A percentile compares a stretch with the other conserved stretches of the same genome.
Evolutionary conservation across 2,888 invertebrate species (phyloP).

Genomic region (Notodonta ziczac): DNA sequence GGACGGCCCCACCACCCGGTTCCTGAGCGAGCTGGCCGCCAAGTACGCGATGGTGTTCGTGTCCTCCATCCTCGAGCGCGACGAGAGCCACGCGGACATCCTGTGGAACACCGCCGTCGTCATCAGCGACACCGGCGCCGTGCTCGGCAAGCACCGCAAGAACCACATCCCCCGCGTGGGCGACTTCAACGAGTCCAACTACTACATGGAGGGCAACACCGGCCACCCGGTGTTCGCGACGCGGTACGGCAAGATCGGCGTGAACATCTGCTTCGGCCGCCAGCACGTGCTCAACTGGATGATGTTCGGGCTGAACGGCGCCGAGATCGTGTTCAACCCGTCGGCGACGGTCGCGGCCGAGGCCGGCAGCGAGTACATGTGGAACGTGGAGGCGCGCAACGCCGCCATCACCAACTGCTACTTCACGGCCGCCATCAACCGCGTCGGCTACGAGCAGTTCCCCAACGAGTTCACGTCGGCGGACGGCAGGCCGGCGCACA

Average conservation of each 20-base stretch:
- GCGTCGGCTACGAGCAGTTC: conserved; percentile 96
- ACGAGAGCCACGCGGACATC: conserved; percentile 92
- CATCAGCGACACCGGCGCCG: conserved; percentile 93
- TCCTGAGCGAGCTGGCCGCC: conserved; percentile 91
- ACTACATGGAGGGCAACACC: conserved; percentile 97
- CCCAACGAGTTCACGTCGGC: conserved; percentile 83
- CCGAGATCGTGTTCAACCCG: conserved; percentile 99
- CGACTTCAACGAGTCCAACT: conserved; percentile 99
- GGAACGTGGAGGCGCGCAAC: conserved; percentile 98
- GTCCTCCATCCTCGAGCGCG: conserved; percentile 97
- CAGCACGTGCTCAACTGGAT: conserved; percentile 99
- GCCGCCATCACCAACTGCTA: conserved; percentile 99
- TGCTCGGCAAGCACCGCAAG: conserved; percentile 98
- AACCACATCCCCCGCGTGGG: conserved; percentile 99
- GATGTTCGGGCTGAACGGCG: conserved; percentile 98
- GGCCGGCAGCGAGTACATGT: conserved; percentile 93
- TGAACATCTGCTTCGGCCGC: conserved; percentile 99
- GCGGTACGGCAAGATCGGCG: conserved; percentile 93
- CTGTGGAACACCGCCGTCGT: conserved; percentile 99
- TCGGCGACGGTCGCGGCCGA: conserved; percentile 94
- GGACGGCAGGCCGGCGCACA: conserved; percentile 91
- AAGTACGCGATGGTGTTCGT: conserved; percentile 97
- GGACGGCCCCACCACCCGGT: conserved; percentile 93
- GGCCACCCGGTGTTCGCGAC: conserved; percentile 98
- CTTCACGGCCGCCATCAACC: conserved; percentile 96